A percentile compares a stretch with the other conserved stretches of the same genome.
phyloP scores from a whole-genome alignment of 2,113 vertebrate species.

The Rhea americana region DNA sequence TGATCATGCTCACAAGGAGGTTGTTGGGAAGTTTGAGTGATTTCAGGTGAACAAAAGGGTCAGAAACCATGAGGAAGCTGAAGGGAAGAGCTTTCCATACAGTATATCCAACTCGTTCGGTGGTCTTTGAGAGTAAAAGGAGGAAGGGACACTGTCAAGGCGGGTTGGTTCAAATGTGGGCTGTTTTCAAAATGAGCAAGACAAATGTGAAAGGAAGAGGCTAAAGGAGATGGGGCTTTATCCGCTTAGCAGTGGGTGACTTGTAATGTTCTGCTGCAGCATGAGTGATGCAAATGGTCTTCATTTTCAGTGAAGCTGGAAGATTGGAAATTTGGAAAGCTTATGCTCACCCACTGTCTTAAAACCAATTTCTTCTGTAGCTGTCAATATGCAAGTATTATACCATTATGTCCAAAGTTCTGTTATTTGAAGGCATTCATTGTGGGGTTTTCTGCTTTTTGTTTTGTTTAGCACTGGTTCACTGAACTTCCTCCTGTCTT shows the following conservation, averaged over 20 bases:
- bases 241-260: background rate
- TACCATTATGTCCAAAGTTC: background rate
- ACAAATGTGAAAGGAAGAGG: background rate
- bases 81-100: background rate
- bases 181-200: accelerated
- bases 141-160: background rate
- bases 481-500: constrained; percentile 96
- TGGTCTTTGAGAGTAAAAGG: background rate
- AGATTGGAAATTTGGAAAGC: background rate
- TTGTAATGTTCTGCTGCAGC: background rate
- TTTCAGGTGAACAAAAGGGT: background rate
- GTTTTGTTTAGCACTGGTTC: constrained; percentile 91
- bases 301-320: background rate
- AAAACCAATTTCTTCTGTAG: background rate
- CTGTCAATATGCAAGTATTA: background rate
- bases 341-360: background rate
- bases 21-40: background rate
- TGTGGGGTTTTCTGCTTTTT: constrained; percentile 12
- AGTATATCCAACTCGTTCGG: background rate
- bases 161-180: background rate
- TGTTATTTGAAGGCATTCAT: background rate
- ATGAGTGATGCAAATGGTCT: background rate
- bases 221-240: background rate
- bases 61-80: background rate
- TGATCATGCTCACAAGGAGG: background rate